Conservation (phyloP, 2,888 invertebrate species). For the Cephus sareptanus region DNA sequence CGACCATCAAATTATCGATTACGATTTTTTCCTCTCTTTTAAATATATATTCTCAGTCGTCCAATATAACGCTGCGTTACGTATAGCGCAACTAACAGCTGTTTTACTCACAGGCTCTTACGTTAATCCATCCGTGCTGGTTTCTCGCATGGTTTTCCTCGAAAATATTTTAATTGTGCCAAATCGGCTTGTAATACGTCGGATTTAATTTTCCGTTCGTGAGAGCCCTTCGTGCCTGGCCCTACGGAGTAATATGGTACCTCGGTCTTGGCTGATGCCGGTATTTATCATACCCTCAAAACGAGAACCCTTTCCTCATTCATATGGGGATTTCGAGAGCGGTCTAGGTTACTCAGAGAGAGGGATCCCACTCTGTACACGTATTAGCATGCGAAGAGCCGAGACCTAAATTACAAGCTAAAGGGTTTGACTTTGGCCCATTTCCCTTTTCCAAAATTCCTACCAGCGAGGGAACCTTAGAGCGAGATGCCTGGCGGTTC, state of each 20-base stretch:
- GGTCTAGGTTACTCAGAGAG: background rate
- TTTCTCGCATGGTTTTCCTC: background rate
- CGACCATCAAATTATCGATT: no score
- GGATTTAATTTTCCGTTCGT: background rate
- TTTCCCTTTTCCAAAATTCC: background rate
- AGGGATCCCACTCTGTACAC: background rate
- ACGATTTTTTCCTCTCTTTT: no score
- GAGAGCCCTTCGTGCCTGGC: background rate
- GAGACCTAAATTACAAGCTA: slow-evolving; percentile 2
- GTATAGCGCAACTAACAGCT: background rate
- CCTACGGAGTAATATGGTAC: background rate
- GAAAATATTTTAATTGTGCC: slow-evolving; percentile 2
- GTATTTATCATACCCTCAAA: slow-evolving; percentile 17
- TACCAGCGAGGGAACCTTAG: background rate
- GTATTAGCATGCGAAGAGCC: background rate
- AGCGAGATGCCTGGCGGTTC: background rate
- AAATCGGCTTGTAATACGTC: background rate
- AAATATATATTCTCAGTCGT: no score
- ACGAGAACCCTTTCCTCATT: slow-evolving; percentile 12
- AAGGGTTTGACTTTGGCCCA: slow-evolving; percentile 1
- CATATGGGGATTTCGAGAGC: slow-evolving; percentile 2
- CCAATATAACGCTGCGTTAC: no score
- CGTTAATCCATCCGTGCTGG: background rate
- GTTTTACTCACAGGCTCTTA: background rate
- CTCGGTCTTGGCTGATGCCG: background rate